phyloP scores from a whole-genome alignment of 2,888 invertebrate species.

The Tuberolachnus salignus region DNA sequence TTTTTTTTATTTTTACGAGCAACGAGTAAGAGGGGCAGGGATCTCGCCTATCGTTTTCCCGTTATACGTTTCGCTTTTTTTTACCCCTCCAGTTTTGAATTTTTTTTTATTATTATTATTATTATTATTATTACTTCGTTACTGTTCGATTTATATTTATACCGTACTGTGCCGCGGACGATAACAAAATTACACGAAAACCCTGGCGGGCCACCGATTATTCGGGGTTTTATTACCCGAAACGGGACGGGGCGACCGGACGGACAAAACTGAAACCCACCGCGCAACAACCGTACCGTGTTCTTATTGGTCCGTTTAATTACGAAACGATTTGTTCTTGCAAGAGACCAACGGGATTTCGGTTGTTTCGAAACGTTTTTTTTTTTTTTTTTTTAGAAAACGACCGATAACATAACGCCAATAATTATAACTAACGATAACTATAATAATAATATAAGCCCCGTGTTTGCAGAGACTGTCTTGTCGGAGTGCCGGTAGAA shows the following conservation, averaged over 20 bases:
- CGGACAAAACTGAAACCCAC: slow-evolving; percentile 11
- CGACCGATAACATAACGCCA: too few species aligned
- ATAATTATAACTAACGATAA: too few species aligned
- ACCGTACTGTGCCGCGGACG: background rate
- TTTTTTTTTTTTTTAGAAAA: too few species aligned
- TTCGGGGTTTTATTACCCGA: slow-evolving; percentile 7
- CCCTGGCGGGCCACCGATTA: background rate
- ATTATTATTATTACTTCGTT: slow-evolving; percentile 37
- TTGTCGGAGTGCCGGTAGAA: too few species aligned
- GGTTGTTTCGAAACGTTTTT: too few species aligned
- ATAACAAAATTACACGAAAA: slow-evolving; percentile 22
- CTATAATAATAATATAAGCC: too few species aligned
- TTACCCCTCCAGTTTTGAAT: background rate
- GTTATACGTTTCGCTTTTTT: slow-evolving; percentile 31
- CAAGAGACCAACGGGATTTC: too few species aligned
- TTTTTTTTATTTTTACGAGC: slow-evolving; percentile 28
- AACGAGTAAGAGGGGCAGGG: slow-evolving; percentile 31
- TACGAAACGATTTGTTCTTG: background rate
- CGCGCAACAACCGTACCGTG: slow-evolving; percentile 10
- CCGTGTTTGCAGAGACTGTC: too few species aligned
- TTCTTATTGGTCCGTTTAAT: background rate
- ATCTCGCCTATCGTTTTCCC: slow-evolving; percentile 38
- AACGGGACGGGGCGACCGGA: slow-evolving; percentile 4
- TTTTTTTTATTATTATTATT: slow-evolving; percentile 41
- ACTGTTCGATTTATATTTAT: slow-evolving; percentile 53